Evolutionary conservation across 2,888 invertebrate genomes (phyloP).

Genomic region (Drosophila kanekoi): DNA sequence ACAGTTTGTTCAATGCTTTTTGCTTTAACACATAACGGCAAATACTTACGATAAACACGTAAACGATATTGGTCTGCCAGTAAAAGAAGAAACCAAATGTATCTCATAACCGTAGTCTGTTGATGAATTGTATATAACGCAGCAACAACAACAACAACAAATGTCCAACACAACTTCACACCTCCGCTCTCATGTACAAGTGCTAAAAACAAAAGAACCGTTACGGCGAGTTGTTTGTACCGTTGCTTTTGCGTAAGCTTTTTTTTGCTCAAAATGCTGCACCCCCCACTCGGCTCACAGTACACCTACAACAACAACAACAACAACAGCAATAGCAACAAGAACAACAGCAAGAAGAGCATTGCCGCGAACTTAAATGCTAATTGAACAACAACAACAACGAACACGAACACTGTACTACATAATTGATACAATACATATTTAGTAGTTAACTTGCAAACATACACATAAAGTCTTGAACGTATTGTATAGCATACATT

Average conservation of each 20-base stretch:
- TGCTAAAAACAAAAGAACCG: slow-evolving; percentile 25
- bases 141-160: slow-evolving; percentile 39
- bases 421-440: slow-evolving; percentile 33
- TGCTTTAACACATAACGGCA: slow-evolving; percentile 53
- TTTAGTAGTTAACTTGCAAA: slow-evolving; percentile 22
- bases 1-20: slow-evolving; percentile 58
- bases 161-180: slow-evolving; percentile 15
- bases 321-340: slow-evolving; percentile 5
- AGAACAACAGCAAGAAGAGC: slow-evolving; percentile 26
- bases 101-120: slow-evolving; percentile 32
- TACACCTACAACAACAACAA: slow-evolving; percentile 30
- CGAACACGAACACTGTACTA: slow-evolving; percentile 73
- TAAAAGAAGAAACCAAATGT: slow-evolving; percentile 4
- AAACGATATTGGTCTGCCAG: slow-evolving; percentile 20
- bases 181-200: slow-evolving; percentile 18
- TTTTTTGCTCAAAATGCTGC: slow-evolving; percentile 35
- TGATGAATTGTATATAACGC: slow-evolving; percentile 49
- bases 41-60: slow-evolving; percentile 24
- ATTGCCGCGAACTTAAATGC: slow-evolving; percentile 22
- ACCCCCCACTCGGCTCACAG: slow-evolving; percentile 28
- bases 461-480: slow-evolving; percentile 19
- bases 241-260: slow-evolving; percentile 51
- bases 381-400: slow-evolving; percentile 48
- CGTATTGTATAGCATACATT: slow-evolving; percentile 72
- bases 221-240: slow-evolving; percentile 37